Percentiles rank a stretch among this genome's conserved stretches.
Conservation (phyloP, 2,113 vertebrate genomes). For the Passer domesticus region DNA sequence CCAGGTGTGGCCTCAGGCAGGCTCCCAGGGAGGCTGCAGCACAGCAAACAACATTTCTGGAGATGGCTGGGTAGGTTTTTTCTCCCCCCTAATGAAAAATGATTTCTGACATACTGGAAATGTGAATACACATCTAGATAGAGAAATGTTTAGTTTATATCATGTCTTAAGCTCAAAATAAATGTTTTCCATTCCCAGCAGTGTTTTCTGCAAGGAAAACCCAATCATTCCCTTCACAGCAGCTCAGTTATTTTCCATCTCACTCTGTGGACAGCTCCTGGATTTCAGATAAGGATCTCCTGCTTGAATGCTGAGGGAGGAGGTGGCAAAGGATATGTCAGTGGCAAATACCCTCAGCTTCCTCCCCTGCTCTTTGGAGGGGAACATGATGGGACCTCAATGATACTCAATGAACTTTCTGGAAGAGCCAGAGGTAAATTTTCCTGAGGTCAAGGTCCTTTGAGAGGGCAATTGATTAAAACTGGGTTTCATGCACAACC, state of each 20-base stretch:
- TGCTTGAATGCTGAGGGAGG: background rate
- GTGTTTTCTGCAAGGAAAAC: background rate
- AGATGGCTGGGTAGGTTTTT: background rate
- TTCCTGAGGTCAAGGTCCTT: background rate
- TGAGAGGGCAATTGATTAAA: background rate
- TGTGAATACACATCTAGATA: background rate
- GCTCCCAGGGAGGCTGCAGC: background rate
- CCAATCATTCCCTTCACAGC: background rate
- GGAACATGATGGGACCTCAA: background rate
- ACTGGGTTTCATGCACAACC: background rate
- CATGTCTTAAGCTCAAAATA: background rate
- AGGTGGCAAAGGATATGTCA: background rate
- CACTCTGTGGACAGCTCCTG: background rate
- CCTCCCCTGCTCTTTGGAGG: background rate
- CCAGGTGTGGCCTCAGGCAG: background rate
- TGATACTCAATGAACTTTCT: background rate
- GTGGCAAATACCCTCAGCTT: background rate
- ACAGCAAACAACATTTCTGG: background rate
- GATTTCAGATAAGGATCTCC: background rate
- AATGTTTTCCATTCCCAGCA: background rate
- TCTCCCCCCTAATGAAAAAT: background rate
- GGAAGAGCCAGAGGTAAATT: background rate
- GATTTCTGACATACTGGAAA: background rate
- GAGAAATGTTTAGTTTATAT: background rate
- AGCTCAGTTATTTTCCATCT: conserved; percentile 12